A percentile compares a stretch with the other conserved stretches of the same genome.
phyloP scores from a whole-genome alignment of 2,888 invertebrate genomes.

The Eurytoma californica region DNA sequence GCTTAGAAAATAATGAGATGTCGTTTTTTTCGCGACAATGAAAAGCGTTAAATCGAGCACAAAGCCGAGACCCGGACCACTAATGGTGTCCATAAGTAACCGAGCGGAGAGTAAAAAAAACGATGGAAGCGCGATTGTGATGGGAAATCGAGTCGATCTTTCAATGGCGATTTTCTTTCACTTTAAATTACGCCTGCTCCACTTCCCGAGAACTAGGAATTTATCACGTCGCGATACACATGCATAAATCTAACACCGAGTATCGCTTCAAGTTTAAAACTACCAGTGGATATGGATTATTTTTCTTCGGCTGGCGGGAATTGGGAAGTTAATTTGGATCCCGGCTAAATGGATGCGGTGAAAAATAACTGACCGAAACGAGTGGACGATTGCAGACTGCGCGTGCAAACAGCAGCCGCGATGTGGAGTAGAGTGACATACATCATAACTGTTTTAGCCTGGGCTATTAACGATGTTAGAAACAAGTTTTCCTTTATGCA shows the following conservation, averaged over 20 bases:
- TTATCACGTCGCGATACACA: too few relatives aligned
- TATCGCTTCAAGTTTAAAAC: too few relatives aligned
- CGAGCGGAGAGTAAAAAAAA: too few relatives aligned
- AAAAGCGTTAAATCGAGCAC: neutral
- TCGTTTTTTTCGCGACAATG: neutral
- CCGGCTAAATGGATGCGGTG: neutral
- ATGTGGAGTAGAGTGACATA: slow-evolving; percentile 2
- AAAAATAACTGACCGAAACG: slow-evolving; percentile 8
- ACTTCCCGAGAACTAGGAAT: too few relatives aligned
- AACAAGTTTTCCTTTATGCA: slow-evolving; percentile 32
- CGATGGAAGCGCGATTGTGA: too few relatives aligned
- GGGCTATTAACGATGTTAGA: slow-evolving; percentile 20
- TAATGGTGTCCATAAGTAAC: neutral
- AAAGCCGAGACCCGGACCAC: neutral
- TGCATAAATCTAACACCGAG: too few relatives aligned
- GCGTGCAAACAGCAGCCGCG: slow-evolving; percentile 6
- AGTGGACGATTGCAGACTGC: too few relatives aligned
- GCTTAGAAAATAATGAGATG: neutral
- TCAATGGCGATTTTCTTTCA: too few relatives aligned
- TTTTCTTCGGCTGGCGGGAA: too few relatives aligned
- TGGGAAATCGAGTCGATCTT: too few relatives aligned
- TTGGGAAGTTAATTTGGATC: neutral
- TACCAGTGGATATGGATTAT: too few relatives aligned
- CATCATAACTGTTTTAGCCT: slow-evolving; percentile 23
- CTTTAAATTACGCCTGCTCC: too few relatives aligned